A percentile compares a stretch with the other conserved stretches of the same genome.
phyloP scores from a whole-genome alignment of 2,797 vertebrate species.

The Macropus fuliginosus region DNA sequence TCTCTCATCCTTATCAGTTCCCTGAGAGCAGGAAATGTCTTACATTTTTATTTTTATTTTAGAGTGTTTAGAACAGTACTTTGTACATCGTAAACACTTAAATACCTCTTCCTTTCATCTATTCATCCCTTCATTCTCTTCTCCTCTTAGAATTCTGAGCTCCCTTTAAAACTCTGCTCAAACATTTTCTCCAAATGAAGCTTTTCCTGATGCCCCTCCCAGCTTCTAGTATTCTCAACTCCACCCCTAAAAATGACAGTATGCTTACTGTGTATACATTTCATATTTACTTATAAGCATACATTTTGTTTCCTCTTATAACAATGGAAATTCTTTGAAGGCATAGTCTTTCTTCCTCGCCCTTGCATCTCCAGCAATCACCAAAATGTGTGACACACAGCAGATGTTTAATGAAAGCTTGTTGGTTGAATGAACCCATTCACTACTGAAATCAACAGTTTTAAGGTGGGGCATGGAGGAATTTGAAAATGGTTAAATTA shows the following conservation, averaged over 20 bases:
- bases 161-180: background rate
- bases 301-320: background rate
- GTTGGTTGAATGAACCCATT: background rate
- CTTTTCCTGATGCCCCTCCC: background rate
- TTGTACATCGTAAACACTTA: background rate
- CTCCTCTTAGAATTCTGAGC: background rate
- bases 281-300: background rate
- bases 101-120: background rate
- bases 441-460: background rate
- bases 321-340: background rate
- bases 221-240: background rate
- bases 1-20: background rate
- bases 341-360: background rate
- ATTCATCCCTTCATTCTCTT: background rate
- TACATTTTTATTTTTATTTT: background rate
- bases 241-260: background rate
- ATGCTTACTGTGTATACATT: background rate
- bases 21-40: background rate
- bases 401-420: background rate
- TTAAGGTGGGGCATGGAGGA: no score
- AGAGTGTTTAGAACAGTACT: background rate
- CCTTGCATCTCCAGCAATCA: background rate
- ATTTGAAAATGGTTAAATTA: background rate
- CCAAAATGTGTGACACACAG: background rate
- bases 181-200: background rate